Evolutionary conservation across 92 coral and sea anemone genomes (phyloP).

Genomic region (Porites rus): DNA sequence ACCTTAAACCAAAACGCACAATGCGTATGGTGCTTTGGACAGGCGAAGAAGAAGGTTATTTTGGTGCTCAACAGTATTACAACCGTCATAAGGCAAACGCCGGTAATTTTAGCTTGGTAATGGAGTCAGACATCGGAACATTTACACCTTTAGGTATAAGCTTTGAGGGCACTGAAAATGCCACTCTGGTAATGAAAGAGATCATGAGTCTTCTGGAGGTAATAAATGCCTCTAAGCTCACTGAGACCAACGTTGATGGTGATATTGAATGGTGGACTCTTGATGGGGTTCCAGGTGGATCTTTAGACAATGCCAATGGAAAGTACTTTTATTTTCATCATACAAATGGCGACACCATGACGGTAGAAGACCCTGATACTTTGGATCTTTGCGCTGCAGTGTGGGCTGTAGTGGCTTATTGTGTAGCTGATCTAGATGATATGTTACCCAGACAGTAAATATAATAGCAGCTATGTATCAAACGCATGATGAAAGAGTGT

Average conservation of each 20-base stretch:
- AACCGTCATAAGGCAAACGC: conserved; percentile 86
- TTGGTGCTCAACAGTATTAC: conserved; percentile 88
- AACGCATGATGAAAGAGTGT: no score
- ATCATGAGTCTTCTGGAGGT: conserved; percentile 84
- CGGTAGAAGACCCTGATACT: conserved; percentile 90
- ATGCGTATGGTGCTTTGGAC: conserved; percentile 95
- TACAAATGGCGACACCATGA: conserved; percentile 95
- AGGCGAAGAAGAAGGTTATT: conserved; percentile 89
- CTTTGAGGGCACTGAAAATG: conserved; percentile 79
- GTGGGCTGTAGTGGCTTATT: conserved; percentile 96
- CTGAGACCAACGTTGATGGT: conserved; percentile 62
- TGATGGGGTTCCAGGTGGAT: conserved; percentile 93
- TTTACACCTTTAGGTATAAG: conserved; percentile 83
- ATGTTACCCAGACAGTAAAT: conserved; percentile 82
- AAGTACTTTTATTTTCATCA: conserved; percentile 95
- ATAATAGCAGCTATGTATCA: not conserved
- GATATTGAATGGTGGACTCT: conserved; percentile 83
- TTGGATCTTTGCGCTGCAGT: conserved; percentile 94
- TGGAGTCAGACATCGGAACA: conserved; percentile 96
- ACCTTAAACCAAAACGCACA: conserved; percentile 94
- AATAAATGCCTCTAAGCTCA: conserved; percentile 78
- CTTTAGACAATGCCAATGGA: conserved; percentile 73
- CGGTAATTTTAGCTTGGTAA: conserved; percentile 86
- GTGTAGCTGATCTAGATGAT: conserved; percentile 91
- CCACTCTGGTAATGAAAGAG: conserved; percentile 74